Evolutionary conservation across 64 coral and sea anemone species (phyloP), one percentile per base, ranked within the genome.

Genomic region (Pachyseris speciosa): DNA sequence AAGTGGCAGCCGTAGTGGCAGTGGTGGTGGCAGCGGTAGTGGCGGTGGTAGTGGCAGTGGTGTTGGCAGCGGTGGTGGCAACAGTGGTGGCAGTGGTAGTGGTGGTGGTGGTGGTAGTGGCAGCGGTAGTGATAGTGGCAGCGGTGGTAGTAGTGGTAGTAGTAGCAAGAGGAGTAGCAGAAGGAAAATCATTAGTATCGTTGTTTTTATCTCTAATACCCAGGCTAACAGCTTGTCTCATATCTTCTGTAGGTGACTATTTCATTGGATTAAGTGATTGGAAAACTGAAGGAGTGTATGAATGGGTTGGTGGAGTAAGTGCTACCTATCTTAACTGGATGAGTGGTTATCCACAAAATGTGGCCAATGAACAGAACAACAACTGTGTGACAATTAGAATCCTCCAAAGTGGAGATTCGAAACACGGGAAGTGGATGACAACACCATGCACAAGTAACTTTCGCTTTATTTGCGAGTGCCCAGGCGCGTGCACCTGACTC

Each of bases 161-260:
- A 72, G 68, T 29, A 72, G 68, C 6, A 30, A 29, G 17, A 72
- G 68, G 28, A 72, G 68, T 34, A 72, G 68, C 25, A 72, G 68
- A 12, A 72, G 68, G 28, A 72, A 29, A 5, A 72, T 24, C 22
- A 72, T 24, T 29, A 72, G 68, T 41, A 72, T n/a, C n/a, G n/a
- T n/a, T n/a, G n/a, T n/a, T n/a, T n/a, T n/a, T n/a, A n/a, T n/a
- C n/a, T n/a, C n/a, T n/a, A n/a, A n/a, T n/a, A n/a, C n/a, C n/a
- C n/a, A n/a, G n/a, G n/a, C n/a, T n/a, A n/a, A n/a, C n/a, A n/a
- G n/a, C n/a, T n/a, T n/a, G n/a, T n/a, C n/a, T n/a, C n/a, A n/a
- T n/a, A n/a, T 20, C 19, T 57, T 57, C 52, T 20, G 19, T 57
- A 57, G 52, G 52, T 20, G 19, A 20, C 1, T 57, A 57, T 20